Evolutionary conservation across 2,888 invertebrate species (phyloP).

Genomic region (Chloromyia formosa): DNA sequence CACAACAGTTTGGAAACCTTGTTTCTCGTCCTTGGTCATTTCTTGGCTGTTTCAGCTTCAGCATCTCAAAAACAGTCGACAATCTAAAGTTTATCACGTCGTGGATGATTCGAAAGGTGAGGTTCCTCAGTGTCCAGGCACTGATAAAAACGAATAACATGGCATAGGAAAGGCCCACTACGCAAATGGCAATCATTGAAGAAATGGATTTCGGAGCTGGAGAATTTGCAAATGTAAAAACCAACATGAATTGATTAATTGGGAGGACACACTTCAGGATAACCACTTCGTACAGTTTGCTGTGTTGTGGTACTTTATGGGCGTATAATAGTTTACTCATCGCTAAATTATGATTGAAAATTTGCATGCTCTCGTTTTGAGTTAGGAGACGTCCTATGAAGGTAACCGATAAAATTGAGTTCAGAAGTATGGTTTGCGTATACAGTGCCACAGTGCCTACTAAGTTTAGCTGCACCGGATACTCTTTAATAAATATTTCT

Average conservation of each 20-base stretch:
- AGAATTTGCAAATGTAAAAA: too few relatives aligned
- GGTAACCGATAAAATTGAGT: background rate
- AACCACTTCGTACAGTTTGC: too few relatives aligned
- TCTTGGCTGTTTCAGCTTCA: background rate
- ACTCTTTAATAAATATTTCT: background rate
- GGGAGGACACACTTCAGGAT: background rate
- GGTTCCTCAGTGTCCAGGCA: background rate
- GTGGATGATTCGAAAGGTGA: background rate
- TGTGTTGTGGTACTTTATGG: background rate
- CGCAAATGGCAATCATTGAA: background rate
- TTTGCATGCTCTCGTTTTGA: background rate
- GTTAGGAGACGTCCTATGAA: background rate
- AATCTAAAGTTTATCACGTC: background rate
- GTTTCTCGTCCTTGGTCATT: too few relatives aligned
- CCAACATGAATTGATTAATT: background rate
- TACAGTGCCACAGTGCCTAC: background rate
- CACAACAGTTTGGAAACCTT: too few relatives aligned
- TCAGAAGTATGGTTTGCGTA: background rate
- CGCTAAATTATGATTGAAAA: background rate
- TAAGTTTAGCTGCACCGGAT: background rate
- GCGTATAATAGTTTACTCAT: background rate
- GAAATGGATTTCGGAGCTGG: too few relatives aligned
- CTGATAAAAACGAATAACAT: background rate
- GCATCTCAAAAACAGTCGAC: background rate
- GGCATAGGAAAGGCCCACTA: background rate